Base-by-base conservation (phyloP, 1,140 invertebrate genomes). In the Homalodisca vitripennis region DNA sequence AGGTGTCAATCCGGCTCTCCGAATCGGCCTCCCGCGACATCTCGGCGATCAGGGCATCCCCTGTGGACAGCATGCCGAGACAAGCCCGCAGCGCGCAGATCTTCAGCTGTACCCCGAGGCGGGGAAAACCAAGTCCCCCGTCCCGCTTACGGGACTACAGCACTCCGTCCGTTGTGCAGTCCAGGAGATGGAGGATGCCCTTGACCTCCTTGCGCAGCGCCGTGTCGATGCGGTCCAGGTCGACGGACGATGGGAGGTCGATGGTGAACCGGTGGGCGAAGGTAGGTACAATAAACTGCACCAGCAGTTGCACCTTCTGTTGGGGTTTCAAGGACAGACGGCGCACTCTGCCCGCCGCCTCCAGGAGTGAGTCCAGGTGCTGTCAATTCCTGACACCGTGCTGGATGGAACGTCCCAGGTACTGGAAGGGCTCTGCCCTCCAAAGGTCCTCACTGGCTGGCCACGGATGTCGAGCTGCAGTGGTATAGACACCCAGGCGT, bases 301-400 rank as follows among this genome's bases (percentile, higher is more conserved):
- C 24, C 0, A 73, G 34, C 27, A 72, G 1, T 29, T 48, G 14
- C 1, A 73, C 1, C 31, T 71, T 71, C 53, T 71, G 70, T 27
- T 17, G 26, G 22, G 70, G 64, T 46, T 71, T 71, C 2, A 71
- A 51, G 47, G 3, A 27, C n/a, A 60, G n/a, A 2, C 30, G 51
- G n/a, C 24, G 22, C 0, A 71, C 10, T 27, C 46, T 70, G 6
- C 6, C 17, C 6, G 34, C 34, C 6, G 34, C 34, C 6, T 41
- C 17, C 6, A 6, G 17, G 6, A 41, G 34, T 6, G 34, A 10
- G 34, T 41, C 17, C 34, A 41, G 34, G 34, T 41, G 34, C 34
- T 41, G 34, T 17, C 6, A 10, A 17, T 6, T 41, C 6, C 17
- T 10, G 34, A 41, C 17, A 41, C 34, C 6, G 6, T 6, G 17